Base-by-base conservation (phyloP, 2,797 vertebrate species). In the Pyrocephalus nanus region DNA sequence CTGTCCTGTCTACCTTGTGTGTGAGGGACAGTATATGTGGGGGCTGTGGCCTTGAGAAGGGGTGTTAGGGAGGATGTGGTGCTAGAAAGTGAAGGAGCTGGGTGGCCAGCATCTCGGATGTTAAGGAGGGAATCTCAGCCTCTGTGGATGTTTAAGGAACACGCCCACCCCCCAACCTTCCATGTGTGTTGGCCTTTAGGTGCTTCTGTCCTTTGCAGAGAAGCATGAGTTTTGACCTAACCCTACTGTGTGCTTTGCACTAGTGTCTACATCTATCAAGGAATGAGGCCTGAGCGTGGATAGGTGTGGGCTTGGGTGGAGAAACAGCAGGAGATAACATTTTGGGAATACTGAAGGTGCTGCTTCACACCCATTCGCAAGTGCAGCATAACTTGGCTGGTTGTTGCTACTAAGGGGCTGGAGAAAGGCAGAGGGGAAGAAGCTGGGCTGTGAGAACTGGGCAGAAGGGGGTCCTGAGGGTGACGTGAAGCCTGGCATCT, bases 1-100 rank as follows among this genome's bases (percentile, higher is more conserved):
- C 32, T 64, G 6, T 42, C 3, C 0, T 18, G 21, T 53, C 54
- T 67, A 20, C 26, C 29, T 57, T 48, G 17, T 1, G 0, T 70
- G 7, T 2, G 4, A 22, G 29, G 8, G 10, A n/a, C 0, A 0
- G 29, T 45, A 64, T 40, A 64, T 3, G 2, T 48, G 42, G 15
- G 15, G 17, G 11, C 26, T 75, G 26, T 48, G 43, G 48, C 29
- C 32, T 58, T 66, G 20, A 36, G 70, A 32, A 58, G 34, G 27
- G 20, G 6, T 43, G 23, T 20, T 62, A 16, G 18, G 17, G 15
- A 66, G 15, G 67, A 32, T 67, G 26, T 9, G 9, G 4, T 74
- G 5, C 73, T 70, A 45, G 36, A 79, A 66, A 26, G 51, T 73
- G 60, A 42, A 77, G 58, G 22, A 57, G 30, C 16, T 45, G 54